Evolutionary conservation across 2,888 invertebrate species (phyloP), one percentile per base, ranked within the genome.

Genomic region (Cantharis lateralis): DNA sequence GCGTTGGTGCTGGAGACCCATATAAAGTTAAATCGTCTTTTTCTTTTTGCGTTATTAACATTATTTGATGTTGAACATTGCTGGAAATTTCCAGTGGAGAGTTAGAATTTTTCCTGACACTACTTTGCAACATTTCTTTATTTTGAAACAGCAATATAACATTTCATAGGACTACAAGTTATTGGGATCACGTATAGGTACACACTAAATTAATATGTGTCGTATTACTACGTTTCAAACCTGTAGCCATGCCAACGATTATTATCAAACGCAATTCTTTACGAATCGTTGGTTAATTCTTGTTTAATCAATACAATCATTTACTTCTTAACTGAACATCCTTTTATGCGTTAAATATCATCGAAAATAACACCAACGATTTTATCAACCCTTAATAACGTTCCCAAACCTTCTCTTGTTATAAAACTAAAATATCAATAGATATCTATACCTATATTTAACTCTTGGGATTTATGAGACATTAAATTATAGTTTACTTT

Each of bases 161-260:
- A 48, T 48, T 48, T 48, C 48, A 48, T 48, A n/a, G n/a, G 2
- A 5, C 5, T 48, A 48, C 48, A 48, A 48, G 48, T 48, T 48
- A n/a, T 48, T 48, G 48, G 48, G 48, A 48, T 48, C 48, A 48
- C 48, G n/a, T n/a, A 9, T 7, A n/a, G n/a, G 48, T 2, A 5
- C n/a, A n/a, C 48, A 48, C 48, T 48, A 48, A 48, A 48, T 48
- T 48, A 48, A n/a, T 32, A 32, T n/a, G 13, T 48, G n/a, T 48
- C 48, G n/a, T 72, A 71, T 79, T 71, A 79, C 80, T 71, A 79
- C 80, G 79, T 80, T 79, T 81, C 78, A 80, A 26, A 69, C 75
- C 79, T 79, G 85, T 85, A 83, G 80, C 84, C 85, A 87, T 87
- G 86, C 84, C 86, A 84, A 87, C 87, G 85, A 86, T 86, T 86